A percentile compares a stretch with the other conserved stretches of the same genome.
These are phyloP conservation scores for Ichneumoninae sp. DNA, from an alignment of 2,888 invertebrate species.

Conservation along the genomic window DNA sequence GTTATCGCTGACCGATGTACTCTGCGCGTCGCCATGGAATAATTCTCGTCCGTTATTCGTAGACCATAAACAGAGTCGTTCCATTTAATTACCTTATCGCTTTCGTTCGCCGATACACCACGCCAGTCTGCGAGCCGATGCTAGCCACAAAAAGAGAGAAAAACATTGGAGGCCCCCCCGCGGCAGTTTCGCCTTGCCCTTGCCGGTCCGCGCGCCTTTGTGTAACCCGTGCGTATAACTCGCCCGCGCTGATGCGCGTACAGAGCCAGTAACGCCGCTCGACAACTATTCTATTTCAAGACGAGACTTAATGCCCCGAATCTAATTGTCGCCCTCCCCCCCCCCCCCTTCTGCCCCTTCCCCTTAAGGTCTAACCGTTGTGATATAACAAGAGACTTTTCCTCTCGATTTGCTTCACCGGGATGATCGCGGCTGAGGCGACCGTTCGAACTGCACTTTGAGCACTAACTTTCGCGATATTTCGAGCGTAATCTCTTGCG, in stretches of 20 bases:
- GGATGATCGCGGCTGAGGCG: constrained; percentile 3
- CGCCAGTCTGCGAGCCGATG: neutral
- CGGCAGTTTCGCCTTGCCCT: neutral
- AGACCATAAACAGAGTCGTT: neutral
- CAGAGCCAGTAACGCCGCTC: constrained; percentile 12
- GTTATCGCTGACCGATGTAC: too few relatives aligned
- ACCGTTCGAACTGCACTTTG: neutral
- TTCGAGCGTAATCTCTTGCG: neutral
- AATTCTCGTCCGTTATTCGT: too few relatives aligned
- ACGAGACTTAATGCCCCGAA: constrained; percentile 49
- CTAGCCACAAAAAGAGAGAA: constrained; percentile 15
- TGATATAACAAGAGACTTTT: constrained; percentile 42
- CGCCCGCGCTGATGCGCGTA: neutral
- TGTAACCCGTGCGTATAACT: neutral
- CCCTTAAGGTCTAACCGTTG: constrained; percentile 3
- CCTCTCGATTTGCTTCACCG: constrained; percentile 12
- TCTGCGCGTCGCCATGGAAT: too few relatives aligned
- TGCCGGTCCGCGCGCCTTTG: neutral
- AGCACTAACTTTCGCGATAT: constrained; percentile 18
- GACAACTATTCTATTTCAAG: constrained; percentile 62
- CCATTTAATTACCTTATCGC: constrained; percentile 52
- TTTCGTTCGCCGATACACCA: constrained; percentile 1
- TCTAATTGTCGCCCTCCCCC: constrained; percentile 26
- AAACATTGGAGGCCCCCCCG: neutral
- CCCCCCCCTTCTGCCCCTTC: neutral